Evolutionary conservation across 2,797 vertebrate genomes (phyloP), one percentile per base, ranked within the genome.

Genomic region (Euthynnus affinis): DNA sequence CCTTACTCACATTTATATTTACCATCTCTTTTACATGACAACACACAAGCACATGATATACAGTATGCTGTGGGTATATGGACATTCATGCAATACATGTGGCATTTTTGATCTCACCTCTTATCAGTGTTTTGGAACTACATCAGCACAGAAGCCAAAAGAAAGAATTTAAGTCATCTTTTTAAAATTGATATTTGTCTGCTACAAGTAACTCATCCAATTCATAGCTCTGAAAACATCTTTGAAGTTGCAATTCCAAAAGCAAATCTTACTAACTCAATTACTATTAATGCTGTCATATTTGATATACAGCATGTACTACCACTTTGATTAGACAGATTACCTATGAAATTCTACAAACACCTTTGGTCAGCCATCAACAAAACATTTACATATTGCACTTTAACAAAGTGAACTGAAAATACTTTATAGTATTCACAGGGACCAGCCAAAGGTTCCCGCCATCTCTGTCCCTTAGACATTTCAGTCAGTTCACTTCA

Each of bases 81-180:
- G 4, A 53, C 29, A 32, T 32, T 23, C 9, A 40, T 6, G 37
- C 2, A 13, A 25, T 20, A 18, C 5, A 57, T 46, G 44, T 9
- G n/a, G n/a, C n/a, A 64, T 65, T 51, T 57, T 15, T 42, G 20
- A n/a, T 57, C 62, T 40, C 6, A 56, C n/a, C 22, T 63, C 9
- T 34, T 27, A 0, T 74, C 23, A 63, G 5, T 37, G 15, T 57
- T 18, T 14, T 42, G 27, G 0, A 48, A 40, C 22, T 25, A 46
- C 14, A 62, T 23, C 9, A 29, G 13, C 23, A 49, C 42, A 77
- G 29, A 29, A 64, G 48, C 9, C 14, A 9, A 58, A 63, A 29
- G 13, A 0, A 23, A 53, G 13, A 10, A 13, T 46, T 70, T 65
- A 17, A 20, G 55, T 62, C 3, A 70, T 53, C 27, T 29, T 29